Percentiles rank a stretch among this genome's conserved stretches.
phyloP scores from a whole-genome alignment of 2,113 vertebrate species.

The Dromaius novaehollandiae region DNA sequence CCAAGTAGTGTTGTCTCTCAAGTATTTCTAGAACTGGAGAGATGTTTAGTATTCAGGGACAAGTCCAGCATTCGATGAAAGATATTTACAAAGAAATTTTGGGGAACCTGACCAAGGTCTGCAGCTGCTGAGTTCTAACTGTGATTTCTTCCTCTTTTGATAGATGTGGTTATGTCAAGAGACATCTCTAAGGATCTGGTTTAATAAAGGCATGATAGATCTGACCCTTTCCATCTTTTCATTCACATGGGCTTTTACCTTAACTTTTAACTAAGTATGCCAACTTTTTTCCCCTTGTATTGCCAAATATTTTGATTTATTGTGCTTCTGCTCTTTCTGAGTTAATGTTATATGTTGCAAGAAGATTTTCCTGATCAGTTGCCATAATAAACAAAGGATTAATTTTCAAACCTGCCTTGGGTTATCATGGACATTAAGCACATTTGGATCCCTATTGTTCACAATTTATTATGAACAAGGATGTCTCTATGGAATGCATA shows the following conservation, averaged over 20 bases:
- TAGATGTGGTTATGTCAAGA: constrained; percentile 30
- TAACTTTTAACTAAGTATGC: neutral
- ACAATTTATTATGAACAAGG: neutral
- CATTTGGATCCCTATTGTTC: neutral
- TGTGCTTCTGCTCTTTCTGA: neutral
- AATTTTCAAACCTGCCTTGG: neutral
- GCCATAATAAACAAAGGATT: constrained; percentile 26
- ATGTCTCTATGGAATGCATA: neutral
- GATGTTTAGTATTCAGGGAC: constrained; percentile 31
- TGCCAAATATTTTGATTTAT: neutral
- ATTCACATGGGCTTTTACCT: neutral
- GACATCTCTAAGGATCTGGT: neutral
- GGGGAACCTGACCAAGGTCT: constrained; percentile 6
- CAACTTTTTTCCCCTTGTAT: neutral
- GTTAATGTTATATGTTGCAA: neutral
- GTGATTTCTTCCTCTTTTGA: constrained; percentile 42
- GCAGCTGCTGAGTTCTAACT: neutral
- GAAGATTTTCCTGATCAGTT: constrained; percentile 19
- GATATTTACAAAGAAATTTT: constrained; percentile 27
- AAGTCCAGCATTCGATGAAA: neutral
- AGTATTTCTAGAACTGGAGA: neutral
- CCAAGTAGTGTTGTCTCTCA: neutral
- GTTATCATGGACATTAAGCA: neutral
- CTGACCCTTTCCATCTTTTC: constrained; percentile 23
- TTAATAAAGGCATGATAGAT: constrained; percentile 34